Evolutionary conservation across 2,797 vertebrate genomes (phyloP), one percentile per base, ranked within the genome.

Genomic region (Falco berigora): DNA sequence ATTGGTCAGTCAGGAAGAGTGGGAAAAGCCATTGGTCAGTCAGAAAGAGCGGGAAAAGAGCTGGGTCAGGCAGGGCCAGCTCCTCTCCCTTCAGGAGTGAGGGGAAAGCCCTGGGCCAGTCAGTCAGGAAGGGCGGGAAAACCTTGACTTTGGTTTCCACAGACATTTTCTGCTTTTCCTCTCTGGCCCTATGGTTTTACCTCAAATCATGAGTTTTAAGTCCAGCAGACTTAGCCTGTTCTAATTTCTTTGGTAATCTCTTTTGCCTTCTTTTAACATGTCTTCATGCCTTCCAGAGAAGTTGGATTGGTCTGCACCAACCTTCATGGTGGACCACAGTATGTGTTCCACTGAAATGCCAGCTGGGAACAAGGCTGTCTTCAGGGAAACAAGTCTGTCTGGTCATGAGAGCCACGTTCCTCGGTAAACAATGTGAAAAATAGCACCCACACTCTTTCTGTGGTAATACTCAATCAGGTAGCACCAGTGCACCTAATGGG

Each of bases 351-450:
- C 67, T 28, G 86, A 46, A 18, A 49, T 6, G 15, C 36, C 77
- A 46, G 32, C 34, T 49, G 38, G 74, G 28, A 72, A 21, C 28
- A 24, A 23, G 32, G 44, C 28, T 34, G 64, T 21, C 69, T 47
- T 6, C 24, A 36, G 27, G 46, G 59, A 64, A 66, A 58, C 49
- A 9, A 50, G 36, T 34, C 73, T 50, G 12, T 32, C 80, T 49
- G 56, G 22, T 63, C 42, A 67, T 7, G 61, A 96, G 5, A 53
- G 62, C 42, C 86, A 91, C 0, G 2, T 96, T 14, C 15, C 96
- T 14, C 97, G 97, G 97, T 97, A 97, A 94, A 82, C 74, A 22
- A 44, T 36, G 20, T 38, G 25, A 40, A 80, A 89, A 85, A 50
- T 4, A 55, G 36, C 53, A 49, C 42, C 24, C 38, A 4, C 20